These are phyloP conservation scores for Girardinus metallicus DNA, from an alignment of 2,797 vertebrate species.

Conservation along the genomic window DNA sequence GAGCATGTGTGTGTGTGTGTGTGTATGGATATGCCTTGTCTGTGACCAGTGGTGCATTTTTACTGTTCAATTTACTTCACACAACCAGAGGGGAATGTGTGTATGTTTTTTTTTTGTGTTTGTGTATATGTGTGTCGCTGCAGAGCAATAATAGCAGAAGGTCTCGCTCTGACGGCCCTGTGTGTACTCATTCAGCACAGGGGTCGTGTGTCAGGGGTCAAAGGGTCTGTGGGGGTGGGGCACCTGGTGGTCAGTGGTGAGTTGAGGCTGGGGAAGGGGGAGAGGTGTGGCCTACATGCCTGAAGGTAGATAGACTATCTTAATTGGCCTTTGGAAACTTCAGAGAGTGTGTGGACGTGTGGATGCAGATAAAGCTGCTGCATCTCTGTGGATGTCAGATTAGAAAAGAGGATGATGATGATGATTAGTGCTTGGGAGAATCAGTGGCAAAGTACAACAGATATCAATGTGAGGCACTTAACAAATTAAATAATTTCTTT, in stretches of 20 bases:
- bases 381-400: slow-evolving; percentile 42
- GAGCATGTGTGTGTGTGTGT: background rate
- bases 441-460: background rate
- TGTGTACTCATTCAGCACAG: slow-evolving; percentile 83
- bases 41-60: slow-evolving; percentile 56
- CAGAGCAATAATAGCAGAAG: slow-evolving; percentile 56
- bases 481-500: background rate
- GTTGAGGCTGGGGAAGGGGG: slow-evolving; percentile 10
- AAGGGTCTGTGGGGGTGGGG: slow-evolving; percentile 59
- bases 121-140: slow-evolving; percentile 24
- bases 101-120: slow-evolving; percentile 43
- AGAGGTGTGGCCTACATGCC: slow-evolving; percentile 48
- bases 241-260: slow-evolving; percentile 36
- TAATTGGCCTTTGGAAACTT: slow-evolving; percentile 80
- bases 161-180: slow-evolving; percentile 79
- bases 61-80: slow-evolving; percentile 62
- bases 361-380: slow-evolving; percentile 34
- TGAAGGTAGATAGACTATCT: slow-evolving; percentile 76
- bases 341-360: slow-evolving; percentile 21
- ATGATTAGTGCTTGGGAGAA: background rate
- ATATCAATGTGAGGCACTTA: background rate
- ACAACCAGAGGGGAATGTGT: slow-evolving; percentile 45
- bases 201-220: slow-evolving; percentile 86
- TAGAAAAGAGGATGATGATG: slow-evolving; percentile 18
- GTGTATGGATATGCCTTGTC: slow-evolving; percentile 42